These are phyloP conservation scores for Eilema griseolum DNA, from an alignment of 2,888 invertebrate genomes.

Conservation along the genomic window DNA sequence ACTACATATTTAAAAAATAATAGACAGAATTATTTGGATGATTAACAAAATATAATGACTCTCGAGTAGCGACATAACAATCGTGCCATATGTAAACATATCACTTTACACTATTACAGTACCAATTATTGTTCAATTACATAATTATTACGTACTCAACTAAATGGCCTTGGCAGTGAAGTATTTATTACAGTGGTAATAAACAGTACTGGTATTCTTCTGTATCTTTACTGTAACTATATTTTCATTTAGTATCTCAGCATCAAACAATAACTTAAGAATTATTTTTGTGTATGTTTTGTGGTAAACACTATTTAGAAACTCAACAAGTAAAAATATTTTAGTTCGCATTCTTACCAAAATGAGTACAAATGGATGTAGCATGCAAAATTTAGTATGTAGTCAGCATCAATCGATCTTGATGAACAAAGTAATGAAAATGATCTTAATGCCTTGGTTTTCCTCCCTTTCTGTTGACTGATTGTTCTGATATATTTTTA, in stretches of 20 bases:
- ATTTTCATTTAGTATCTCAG: not conserved
- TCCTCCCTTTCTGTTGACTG: too few species aligned
- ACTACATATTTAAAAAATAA: too few species aligned
- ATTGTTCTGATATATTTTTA: too few species aligned
- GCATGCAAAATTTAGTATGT: too few species aligned
- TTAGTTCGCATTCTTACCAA: too few species aligned
- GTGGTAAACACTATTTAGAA: too few species aligned
- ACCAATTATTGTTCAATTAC: not conserved
- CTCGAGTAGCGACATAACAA: not conserved
- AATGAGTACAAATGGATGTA: too few species aligned
- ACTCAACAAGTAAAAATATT: too few species aligned
- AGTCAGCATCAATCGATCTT: too few species aligned
- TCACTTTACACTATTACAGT: not conserved
- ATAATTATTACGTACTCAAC: not conserved
- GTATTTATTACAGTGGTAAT: not conserved
- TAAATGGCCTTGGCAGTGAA: not conserved
- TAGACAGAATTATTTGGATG: not conserved
- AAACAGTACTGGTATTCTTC: not conserved
- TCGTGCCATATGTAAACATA: not conserved
- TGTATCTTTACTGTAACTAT: not conserved
- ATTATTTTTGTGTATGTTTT: too few species aligned
- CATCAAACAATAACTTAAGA: not conserved
- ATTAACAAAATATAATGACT: not conserved
- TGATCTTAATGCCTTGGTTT: too few species aligned
- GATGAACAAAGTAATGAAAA: too few species aligned